Evolutionary conservation across 2,888 invertebrate genomes (phyloP).

Genomic region (Erebia aethiops): DNA sequence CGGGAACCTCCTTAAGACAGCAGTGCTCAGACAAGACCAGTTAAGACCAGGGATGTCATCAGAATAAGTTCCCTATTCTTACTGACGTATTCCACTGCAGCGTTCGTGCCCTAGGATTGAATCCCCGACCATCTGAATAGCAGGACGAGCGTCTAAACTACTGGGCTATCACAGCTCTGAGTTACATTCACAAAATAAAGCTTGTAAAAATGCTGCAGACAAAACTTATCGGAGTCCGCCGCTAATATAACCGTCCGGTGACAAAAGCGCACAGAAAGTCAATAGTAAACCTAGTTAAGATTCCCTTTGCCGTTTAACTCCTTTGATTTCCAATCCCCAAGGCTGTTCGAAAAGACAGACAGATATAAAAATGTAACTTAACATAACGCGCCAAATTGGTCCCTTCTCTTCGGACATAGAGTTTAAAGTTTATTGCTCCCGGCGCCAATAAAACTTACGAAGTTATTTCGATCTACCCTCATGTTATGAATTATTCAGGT

Average conservation of each 20-base stretch:
- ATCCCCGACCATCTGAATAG: no score
- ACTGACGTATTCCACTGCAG: no score
- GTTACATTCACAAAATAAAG: neutral
- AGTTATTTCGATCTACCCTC: conserved; percentile 72
- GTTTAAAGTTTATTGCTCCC: conserved; percentile 56
- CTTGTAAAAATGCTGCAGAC: neutral
- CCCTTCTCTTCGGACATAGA: conserved; percentile 53
- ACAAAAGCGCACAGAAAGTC: conserved; percentile 47
- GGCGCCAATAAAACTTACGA: conserved; percentile 53
- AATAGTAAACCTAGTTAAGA: conserved; percentile 54
- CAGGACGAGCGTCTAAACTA: no score
- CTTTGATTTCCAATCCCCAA: conserved; percentile 59
- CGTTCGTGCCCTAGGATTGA: no score
- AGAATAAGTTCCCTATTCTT: no score
- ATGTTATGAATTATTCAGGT: conserved; percentile 78
- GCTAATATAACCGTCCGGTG: conserved; percentile 30
- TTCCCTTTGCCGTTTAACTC: conserved; percentile 51
- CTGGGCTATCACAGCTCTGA: no score
- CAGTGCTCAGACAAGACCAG: no score
- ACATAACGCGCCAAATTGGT: conserved; percentile 45
- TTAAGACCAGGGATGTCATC: no score
- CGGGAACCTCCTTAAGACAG: no score
- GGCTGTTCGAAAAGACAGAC: conserved; percentile 45
- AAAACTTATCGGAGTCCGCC: neutral
- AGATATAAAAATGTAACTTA: conserved; percentile 47